Base-by-base conservation (phyloP, 1,140 invertebrate species). In the Ceratina japonica region DNA sequence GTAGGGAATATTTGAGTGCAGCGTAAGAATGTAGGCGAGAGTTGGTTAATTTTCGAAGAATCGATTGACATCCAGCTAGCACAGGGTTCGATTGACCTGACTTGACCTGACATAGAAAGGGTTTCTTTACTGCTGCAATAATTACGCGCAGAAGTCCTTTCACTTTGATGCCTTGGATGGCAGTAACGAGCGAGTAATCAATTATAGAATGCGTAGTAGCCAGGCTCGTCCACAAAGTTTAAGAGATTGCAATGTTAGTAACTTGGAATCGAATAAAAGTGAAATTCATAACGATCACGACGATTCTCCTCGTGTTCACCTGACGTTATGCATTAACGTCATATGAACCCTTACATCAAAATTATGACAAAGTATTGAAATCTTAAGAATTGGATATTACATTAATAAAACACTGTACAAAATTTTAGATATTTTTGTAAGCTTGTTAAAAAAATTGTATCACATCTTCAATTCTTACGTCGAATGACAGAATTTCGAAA, bases 81-180 rank as follows among this genome's bases (percentile, higher is more conserved):
- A 8, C 12, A 1, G 44, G 49, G 37, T 66, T 66, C 13, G 15
- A 18, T 20, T 18, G 63, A 49, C 20, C 24, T n/a, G 22, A 16
- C 18, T 27, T 27, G 66, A 69, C 51, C 66, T 37, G 66, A n/a
- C 51, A 69, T 12, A 37, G 16, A 70, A 70, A 54, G 18, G 52
- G 51, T 70, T 70, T 24, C 15, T 54, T 54, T 54, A 69, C 66
- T 68, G 22, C 22, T 68, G 5, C 10, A 22, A 18, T 15, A 69
- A 69, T 44, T 66, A 24, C 5, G 44, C 10, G 3, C 10, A 8
- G 13, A 15, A 13, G 7, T 24, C 64, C 20, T 51, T 66, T 66
- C 64, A 24, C 44, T 24, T 15, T 22, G 2, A 20, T n/a, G 16
- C 44, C 24, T n/a, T 8, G 22, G 24, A 68, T 27, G 20, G 24